A percentile compares a stretch with the other conserved stretches of the same genome.
These are phyloP conservation scores for Phthorimaea operculella DNA, from an alignment of 1,140 invertebrate genomes.

Conservation along the genomic window DNA sequence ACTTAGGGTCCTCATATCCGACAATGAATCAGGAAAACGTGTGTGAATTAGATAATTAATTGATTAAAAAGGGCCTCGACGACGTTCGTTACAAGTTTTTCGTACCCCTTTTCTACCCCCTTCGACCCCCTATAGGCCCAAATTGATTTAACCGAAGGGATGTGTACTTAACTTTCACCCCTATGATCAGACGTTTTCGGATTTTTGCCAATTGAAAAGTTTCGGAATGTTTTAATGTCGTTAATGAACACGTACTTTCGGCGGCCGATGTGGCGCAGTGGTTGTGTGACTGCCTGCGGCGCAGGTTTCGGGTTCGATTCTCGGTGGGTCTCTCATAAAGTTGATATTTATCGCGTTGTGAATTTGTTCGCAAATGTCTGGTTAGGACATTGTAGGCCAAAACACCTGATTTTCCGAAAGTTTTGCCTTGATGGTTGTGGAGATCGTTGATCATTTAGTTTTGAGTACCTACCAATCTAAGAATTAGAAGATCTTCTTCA, in stretches of 20 bases:
- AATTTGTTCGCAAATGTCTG: no score
- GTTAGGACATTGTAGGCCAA: no score
- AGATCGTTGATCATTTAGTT: no score
- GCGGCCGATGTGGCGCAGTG: no score
- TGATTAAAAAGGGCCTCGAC: constrained; percentile 48
- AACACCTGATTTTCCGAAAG: no score
- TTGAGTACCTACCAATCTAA: no score
- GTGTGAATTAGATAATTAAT: constrained; percentile 51
- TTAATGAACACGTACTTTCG: background rate
- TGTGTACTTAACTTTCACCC: constrained; percentile 25
- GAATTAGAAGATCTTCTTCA: no score
- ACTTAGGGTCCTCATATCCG: background rate
- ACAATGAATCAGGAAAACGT: constrained; percentile 24
- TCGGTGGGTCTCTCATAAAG: no score
- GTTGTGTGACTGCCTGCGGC: no score
- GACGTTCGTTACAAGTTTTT: constrained; percentile 49
- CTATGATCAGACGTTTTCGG: background rate
- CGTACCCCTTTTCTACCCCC: constrained; percentile 2
- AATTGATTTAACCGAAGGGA: constrained; percentile 39
- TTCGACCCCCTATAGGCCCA: constrained; percentile 18
- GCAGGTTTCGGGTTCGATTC: no score
- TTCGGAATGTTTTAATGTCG: background rate
- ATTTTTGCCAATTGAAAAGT: constrained; percentile 1
- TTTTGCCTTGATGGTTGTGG: no score
- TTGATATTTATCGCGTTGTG: no score